Evolutionary conservation across 2,888 invertebrate species (phyloP).

Genomic region (Spodoptera littoralis): DNA sequence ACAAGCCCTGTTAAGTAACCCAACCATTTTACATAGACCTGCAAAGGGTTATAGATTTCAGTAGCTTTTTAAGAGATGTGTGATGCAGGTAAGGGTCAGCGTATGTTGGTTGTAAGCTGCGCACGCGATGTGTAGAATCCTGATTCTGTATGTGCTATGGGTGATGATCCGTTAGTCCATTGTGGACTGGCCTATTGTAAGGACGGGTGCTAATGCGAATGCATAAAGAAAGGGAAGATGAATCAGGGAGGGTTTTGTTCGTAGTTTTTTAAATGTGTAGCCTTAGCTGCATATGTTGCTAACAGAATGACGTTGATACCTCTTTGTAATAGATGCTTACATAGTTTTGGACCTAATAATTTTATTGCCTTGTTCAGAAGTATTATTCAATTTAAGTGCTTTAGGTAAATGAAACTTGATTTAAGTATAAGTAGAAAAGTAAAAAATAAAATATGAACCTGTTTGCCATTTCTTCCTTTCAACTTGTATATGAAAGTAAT

Average conservation of each 20-base stretch:
- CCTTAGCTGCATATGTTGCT: too few relatives aligned
- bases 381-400: too few relatives aligned
- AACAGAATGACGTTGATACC: too few relatives aligned
- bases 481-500: too few relatives aligned
- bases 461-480: too few relatives aligned
- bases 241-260: constrained; percentile 35
- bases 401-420: too few relatives aligned
- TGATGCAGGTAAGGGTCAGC: constrained; percentile 54
- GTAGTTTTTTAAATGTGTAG: background rate
- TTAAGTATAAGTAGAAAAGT: too few relatives aligned
- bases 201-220: constrained; percentile 61
- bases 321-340: too few relatives aligned
- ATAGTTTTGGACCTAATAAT: too few relatives aligned
- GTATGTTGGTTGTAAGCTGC: constrained; percentile 61
- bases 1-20: constrained; percentile 62
- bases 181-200: constrained; percentile 59
- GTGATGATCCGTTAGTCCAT: constrained; percentile 69
- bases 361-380: too few relatives aligned
- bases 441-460: too few relatives aligned
- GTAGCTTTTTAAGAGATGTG: constrained; percentile 11
- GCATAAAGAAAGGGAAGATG: constrained; percentile 41
- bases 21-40: constrained; percentile 59
- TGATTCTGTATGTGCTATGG: constrained; percentile 73
- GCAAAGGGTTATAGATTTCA: constrained; percentile 6
- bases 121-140: constrained; percentile 75